Base-by-base conservation (phyloP, 2,888 invertebrate genomes). In the Pyrrhosoma nymphula region DNA sequence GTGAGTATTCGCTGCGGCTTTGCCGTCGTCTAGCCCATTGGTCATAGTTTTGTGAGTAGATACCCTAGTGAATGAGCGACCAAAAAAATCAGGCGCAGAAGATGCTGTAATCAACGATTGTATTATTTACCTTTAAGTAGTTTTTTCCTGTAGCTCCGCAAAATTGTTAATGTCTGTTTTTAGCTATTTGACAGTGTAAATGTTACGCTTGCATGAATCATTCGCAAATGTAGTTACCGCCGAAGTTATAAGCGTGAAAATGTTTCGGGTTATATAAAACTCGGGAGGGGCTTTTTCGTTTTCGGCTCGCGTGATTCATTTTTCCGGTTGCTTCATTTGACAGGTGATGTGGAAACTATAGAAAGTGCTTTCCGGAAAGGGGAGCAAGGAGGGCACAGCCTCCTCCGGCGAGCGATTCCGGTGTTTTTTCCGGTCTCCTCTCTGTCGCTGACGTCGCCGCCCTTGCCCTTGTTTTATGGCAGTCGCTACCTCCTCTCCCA, bases 301-400 rank as follows among this genome's bases (percentile, higher is more conserved):
- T 82, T 82, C 35, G 30, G 35, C 35, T 35, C 82, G 82, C 30
- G 82, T 35, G 82, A 35, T 82, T 82, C 35, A 35, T 82, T 82
- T 35, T 82, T 35, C 35, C 82, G 82, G 82, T 35, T 30, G 35
- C 82, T 82, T 82, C 82, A 82, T 82, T 82, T 82, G 82, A 82
- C 82, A 82, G 82, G 35, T 35, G 82, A 82, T 35, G 82, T 82
- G 82, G 82, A 82, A 82, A 82, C 82, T 82, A 35, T 35, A 35
- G 82, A 82, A 82, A 82, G 82, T 82, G 30, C 82, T 82, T 35
- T 82, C 82, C 35, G 16, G 82, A 35, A 35, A 82, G 30, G 35
- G 82, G 82, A 82, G 30, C 35, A 35, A 35, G 12, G 2, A 30
- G 30, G 30, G 0, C 23, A 14, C 30, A 14, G 3, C 35, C 35